phyloP scores from a whole-genome alignment of 2,797 vertebrate species.

The Sebastes iracundus region DNA sequence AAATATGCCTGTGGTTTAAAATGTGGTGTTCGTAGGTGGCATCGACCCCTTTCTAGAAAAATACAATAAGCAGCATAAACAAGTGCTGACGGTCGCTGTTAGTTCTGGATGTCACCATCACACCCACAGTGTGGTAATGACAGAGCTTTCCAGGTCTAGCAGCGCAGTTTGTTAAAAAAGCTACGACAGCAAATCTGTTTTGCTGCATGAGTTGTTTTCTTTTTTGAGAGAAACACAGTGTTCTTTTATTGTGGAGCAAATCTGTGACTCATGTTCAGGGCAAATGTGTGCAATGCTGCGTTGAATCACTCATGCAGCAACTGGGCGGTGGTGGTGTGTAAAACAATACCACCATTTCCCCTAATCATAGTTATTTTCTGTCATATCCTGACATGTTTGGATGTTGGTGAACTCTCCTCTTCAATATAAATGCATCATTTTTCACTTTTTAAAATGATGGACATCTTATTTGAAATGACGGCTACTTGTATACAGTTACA shows the following conservation, averaged over 20 bases:
- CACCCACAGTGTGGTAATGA: constrained; percentile 14
- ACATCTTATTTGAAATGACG: background rate
- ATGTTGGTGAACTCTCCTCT: background rate
- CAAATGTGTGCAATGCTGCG: background rate
- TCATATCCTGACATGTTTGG: background rate
- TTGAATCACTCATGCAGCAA: background rate
- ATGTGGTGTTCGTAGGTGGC: constrained; percentile 1
- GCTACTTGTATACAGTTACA: background rate
- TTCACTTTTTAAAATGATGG: background rate
- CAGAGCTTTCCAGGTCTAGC: constrained; percentile 34
- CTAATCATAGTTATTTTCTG: background rate
- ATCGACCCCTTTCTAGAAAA: constrained; percentile 23
- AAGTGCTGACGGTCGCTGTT: constrained; percentile 37
- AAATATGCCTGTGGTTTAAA: constrained; percentile 36
- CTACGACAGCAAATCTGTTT: constrained; percentile 44
- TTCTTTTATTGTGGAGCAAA: background rate
- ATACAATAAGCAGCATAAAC: constrained; percentile 39
- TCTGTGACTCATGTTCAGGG: constrained; percentile 11
- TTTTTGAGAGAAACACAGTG: background rate
- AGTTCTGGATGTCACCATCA: constrained; percentile 25
- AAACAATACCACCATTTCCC: background rate
- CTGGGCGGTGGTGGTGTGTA: background rate
- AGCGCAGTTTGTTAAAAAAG: constrained; percentile 14
- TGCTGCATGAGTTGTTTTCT: constrained; percentile 23
- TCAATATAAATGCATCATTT: background rate